Evolutionary conservation across 2,113 vertebrate species (phyloP).

Genomic region (Gorsachius goisagi): DNA sequence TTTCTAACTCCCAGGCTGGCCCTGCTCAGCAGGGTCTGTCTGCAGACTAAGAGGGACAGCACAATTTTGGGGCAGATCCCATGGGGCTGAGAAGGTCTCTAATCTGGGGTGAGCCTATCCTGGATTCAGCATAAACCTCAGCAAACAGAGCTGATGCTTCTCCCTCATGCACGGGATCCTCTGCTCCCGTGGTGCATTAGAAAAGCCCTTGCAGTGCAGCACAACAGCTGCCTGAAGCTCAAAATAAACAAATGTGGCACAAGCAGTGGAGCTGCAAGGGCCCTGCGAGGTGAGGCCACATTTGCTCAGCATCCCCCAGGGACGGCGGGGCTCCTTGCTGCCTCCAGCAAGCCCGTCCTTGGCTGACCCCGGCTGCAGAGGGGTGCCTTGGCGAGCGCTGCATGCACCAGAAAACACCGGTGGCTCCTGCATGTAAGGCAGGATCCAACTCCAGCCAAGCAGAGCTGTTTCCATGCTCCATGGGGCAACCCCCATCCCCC

Average conservation of each 20-base stretch:
- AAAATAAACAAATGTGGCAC: not conserved
- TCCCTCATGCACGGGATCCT: fast-evolving
- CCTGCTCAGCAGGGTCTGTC: not conserved
- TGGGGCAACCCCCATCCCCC: fast-evolving
- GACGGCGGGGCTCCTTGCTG: fast-evolving
- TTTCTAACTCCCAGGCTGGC: not conserved
- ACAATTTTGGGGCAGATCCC: not conserved
- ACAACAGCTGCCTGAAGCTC: not conserved
- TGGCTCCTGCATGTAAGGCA: not conserved
- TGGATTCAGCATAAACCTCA: not conserved
- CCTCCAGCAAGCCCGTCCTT: fast-evolving
- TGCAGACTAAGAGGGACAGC: not conserved
- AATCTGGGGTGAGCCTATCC: fast-evolving
- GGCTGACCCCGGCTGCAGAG: not conserved
- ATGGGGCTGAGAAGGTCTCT: not conserved
- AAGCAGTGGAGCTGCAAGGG: not conserved
- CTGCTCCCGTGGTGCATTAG: not conserved
- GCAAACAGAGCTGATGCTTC: not conserved
- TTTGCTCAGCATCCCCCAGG: not conserved
- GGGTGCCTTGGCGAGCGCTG: fast-evolving
- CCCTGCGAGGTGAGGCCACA: fast-evolving
- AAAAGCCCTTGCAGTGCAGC: not conserved
- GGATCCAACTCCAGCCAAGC: not conserved
- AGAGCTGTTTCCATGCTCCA: fast-evolving
- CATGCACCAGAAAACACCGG: fast-evolving